These are phyloP conservation scores for Ictalurus furcatus DNA, from an alignment of 2,113 vertebrate species.

Conservation along the genomic window DNA sequence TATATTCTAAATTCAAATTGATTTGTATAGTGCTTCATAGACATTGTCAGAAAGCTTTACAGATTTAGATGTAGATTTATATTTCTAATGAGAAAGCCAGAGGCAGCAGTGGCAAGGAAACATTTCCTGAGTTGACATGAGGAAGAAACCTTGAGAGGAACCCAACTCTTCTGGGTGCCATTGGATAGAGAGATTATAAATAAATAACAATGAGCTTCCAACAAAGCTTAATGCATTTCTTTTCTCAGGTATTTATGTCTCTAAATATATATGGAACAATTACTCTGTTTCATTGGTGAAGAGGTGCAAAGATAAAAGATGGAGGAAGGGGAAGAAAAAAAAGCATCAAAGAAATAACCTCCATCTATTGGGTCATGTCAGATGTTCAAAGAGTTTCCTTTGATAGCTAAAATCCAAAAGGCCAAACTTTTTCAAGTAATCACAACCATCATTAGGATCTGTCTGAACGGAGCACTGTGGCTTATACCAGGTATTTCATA, in stretches of 20 bases:
- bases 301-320: neutral
- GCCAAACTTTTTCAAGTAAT: conserved; percentile 26
- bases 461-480: conserved; percentile 31
- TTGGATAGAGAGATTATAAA: neutral
- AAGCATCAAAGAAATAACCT: conserved; percentile 1
- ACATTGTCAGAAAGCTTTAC: neutral
- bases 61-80: neutral
- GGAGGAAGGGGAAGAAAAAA: too few species aligned
- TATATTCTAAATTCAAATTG: neutral
- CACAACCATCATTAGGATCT: conserved; percentile 41
- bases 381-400: neutral
- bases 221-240: neutral
- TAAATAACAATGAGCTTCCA: neutral
- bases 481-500: conserved; percentile 25
- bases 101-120: too few species aligned
- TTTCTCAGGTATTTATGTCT: neutral
- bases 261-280: neutral
- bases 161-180: neutral
- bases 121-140: neutral
- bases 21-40: neutral
- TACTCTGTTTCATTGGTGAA: neutral
- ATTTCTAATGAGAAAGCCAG: neutral
- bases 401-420: conserved; percentile 26
- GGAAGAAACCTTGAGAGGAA: neutral
- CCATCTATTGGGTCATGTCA: neutral